Conservation (phyloP, 2,888 invertebrate species). For the Heliconius cydno region DNA sequence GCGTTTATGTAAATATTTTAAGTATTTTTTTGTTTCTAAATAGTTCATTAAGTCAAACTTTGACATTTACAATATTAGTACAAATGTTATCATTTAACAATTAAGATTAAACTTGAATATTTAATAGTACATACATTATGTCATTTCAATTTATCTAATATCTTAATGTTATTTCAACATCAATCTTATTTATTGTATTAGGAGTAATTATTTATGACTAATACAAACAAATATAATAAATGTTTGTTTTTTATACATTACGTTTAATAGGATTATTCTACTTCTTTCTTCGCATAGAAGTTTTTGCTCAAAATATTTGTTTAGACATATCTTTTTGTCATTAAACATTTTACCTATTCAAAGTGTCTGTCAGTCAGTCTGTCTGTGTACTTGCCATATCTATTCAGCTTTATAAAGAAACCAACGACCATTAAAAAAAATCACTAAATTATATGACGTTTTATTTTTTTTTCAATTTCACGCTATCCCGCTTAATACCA, state of each 20-base stretch:
- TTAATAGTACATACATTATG: neutral
- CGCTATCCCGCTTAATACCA: too few species aligned
- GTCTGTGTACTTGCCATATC: too few species aligned
- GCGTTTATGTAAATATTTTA: neutral
- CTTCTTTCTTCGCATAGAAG: neutral
- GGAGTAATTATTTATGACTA: neutral
- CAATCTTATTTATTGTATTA: neutral
- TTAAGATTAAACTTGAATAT: conserved; percentile 1
- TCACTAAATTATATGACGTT: too few species aligned
- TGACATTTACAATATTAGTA: neutral
- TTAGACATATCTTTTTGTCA: too few species aligned
- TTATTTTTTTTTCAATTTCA: too few species aligned
- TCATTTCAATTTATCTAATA: conserved; percentile 2
- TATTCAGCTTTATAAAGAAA: too few species aligned
- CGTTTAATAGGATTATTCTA: neutral
- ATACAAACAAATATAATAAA: neutral
- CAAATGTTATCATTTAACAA: neutral
- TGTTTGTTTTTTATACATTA: neutral
- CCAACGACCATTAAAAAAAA: too few species aligned
- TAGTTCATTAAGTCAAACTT: neutral
- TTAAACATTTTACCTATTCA: too few species aligned
- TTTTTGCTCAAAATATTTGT: too few species aligned
- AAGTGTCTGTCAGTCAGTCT: too few species aligned
- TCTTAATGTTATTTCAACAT: conserved; percentile 1
- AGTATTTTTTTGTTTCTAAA: neutral